Conservation (phyloP, 2,113 vertebrate species). For the Polypterus senegalus region DNA sequence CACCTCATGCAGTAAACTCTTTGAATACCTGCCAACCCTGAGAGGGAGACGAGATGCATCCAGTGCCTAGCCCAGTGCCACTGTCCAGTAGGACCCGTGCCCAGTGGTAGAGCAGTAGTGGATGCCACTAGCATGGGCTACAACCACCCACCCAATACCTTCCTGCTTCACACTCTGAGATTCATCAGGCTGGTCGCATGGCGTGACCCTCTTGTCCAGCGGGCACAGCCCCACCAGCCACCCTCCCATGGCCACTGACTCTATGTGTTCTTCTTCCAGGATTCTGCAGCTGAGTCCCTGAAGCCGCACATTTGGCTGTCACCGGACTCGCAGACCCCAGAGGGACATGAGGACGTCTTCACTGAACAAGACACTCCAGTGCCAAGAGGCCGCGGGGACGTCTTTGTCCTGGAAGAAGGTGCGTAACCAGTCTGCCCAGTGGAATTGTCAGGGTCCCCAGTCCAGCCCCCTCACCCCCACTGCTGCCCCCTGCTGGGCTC, state of each 20-base stretch:
- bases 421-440: constrained; percentile 37
- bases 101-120: too few relatives aligned
- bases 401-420: constrained; percentile 53
- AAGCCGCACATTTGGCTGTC: constrained; percentile 36
- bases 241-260: constrained; percentile 8
- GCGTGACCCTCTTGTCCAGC: too few relatives aligned
- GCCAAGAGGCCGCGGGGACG: constrained; percentile 29
- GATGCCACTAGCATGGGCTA: too few relatives aligned
- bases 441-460: neutral
- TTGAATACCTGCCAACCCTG: too few relatives aligned
- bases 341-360: neutral
- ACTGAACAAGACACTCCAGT: constrained; percentile 16
- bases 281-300: neutral
- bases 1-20: too few relatives aligned
- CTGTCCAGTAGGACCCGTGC: too few relatives aligned
- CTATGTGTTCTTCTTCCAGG: neutral
- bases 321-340: constrained; percentile 30
- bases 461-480: constrained; percentile 16
- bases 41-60: too few relatives aligned
- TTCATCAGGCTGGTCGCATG: too few relatives aligned
- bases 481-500: constrained; percentile 1
- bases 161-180: too few relatives aligned
- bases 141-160: too few relatives aligned
- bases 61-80: too few relatives aligned
- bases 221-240: too few relatives aligned